Percentiles rank a stretch among this genome's conserved stretches.
phyloP scores from a whole-genome alignment of 1,140 invertebrate genomes.

The Phthorimaea operculella region DNA sequence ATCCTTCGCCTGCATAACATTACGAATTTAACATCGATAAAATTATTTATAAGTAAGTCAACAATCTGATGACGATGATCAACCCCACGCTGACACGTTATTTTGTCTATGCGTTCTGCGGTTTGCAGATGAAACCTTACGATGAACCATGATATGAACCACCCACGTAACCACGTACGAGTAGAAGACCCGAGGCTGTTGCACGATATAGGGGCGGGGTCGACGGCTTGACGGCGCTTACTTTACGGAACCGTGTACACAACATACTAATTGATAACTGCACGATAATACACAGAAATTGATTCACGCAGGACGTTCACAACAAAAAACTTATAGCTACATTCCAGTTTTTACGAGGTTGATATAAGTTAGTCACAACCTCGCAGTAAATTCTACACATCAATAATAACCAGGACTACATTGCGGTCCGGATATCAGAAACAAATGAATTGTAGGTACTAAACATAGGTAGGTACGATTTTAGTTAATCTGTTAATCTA shows the following conservation, averaged over 20 bases:
- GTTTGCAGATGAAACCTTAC: too few species aligned
- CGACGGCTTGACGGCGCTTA: constrained; percentile 1
- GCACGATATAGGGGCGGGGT: constrained; percentile 24
- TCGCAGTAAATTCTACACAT: constrained; percentile 26
- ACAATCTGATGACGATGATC: constrained; percentile 6
- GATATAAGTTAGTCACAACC: constrained; percentile 25
- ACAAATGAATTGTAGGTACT: neutral
- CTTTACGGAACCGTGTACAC: neutral
- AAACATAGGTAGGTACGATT: neutral
- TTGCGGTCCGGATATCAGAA: constrained; percentile 4
- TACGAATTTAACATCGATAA: constrained; percentile 22
- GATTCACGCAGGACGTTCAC: constrained; percentile 32
- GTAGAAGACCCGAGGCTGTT: constrained; percentile 43
- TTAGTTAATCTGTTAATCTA: neutral
- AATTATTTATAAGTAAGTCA: constrained; percentile 12
- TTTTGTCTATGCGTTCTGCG: too few species aligned
- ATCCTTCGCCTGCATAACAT: constrained; percentile 12
- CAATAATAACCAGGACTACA: constrained; percentile 19
- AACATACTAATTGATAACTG: neutral
- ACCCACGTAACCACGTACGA: neutral
- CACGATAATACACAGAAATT: constrained; percentile 22
- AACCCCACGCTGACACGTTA: constrained; percentile 2
- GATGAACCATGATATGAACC: too few species aligned
- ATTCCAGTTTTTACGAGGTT: constrained; percentile 27
- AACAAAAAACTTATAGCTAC: constrained; percentile 46